Conservation (phyloP, 2,888 invertebrate species). For the Iphiclides podalirius region DNA sequence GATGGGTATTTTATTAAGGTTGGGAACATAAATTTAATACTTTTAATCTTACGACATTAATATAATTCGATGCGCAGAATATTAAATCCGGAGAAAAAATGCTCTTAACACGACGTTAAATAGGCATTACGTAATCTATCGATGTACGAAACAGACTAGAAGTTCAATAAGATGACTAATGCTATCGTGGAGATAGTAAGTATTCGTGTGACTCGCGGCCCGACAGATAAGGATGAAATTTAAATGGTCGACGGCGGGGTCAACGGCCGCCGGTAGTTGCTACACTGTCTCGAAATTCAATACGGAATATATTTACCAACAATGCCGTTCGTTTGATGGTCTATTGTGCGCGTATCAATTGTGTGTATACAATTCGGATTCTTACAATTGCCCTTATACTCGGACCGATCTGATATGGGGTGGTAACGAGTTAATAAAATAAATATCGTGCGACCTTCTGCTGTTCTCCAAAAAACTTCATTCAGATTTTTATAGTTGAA, state of each 20-base stretch:
- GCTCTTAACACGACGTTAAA: too few species aligned
- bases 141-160: neutral
- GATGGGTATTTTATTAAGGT: too few species aligned
- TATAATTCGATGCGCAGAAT: too few species aligned
- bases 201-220: constrained; percentile 2
- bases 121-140: constrained; percentile 12
- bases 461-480: too few species aligned
- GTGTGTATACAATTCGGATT: constrained; percentile 7
- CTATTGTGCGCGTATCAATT: constrained; percentile 16
- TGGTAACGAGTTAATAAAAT: too few species aligned
- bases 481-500: too few species aligned
- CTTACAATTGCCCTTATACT: constrained; percentile 2
- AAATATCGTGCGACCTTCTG: too few species aligned
- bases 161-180: constrained; percentile 18
- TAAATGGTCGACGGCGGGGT: constrained; percentile 5
- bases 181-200: constrained; percentile 10
- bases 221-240: constrained; percentile 21
- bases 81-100: too few species aligned
- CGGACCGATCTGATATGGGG: neutral
- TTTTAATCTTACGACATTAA: too few species aligned
- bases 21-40: too few species aligned
- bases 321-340: constrained; percentile 7
- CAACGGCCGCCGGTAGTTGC: constrained; percentile 12
- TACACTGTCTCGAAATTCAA: constrained; percentile 13
- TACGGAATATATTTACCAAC: constrained; percentile 17